Conservation (phyloP, 2,888 invertebrate genomes). For the Cancer borealis region DNA sequence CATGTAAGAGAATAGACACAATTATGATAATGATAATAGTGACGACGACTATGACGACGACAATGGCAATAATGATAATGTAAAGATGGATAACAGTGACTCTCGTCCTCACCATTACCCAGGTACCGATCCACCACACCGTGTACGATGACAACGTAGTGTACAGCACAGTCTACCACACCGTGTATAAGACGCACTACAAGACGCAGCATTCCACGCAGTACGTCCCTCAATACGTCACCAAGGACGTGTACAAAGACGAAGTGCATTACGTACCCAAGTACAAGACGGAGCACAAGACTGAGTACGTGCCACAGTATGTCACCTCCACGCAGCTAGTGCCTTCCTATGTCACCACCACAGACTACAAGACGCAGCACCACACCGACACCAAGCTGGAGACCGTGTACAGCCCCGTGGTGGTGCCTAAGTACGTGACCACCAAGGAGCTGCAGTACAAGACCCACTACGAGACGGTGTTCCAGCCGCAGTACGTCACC, state of each 20-base stretch:
- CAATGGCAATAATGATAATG: neutral
- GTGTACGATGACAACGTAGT: neutral
- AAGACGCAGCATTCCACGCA: constrained; percentile 38
- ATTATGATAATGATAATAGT: neutral
- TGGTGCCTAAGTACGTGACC: constrained; percentile 53
- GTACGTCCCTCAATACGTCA: constrained; percentile 54
- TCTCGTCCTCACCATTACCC: neutral
- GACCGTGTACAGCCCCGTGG: constrained; percentile 52
- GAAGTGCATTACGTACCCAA: constrained; percentile 23
- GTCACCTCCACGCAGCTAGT: constrained; percentile 38
- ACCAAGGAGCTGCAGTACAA: constrained; percentile 46
- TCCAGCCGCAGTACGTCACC: constrained; percentile 44
- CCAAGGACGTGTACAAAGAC: neutral
- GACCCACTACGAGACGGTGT: constrained; percentile 39
- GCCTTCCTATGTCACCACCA: constrained; percentile 39
- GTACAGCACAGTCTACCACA: constrained; percentile 8
- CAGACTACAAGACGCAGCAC: neutral
- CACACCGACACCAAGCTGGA: constrained; percentile 39
- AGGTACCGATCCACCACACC: constrained; percentile 19
- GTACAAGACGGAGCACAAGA: constrained; percentile 50
- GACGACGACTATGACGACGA: neutral
- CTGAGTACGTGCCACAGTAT: constrained; percentile 43
- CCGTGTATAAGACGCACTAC: constrained; percentile 51
- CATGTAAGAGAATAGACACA: neutral
- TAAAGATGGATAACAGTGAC: neutral